Conservation (phyloP, 2,113 vertebrate genomes). For the Aleadryas rufinucha region DNA sequence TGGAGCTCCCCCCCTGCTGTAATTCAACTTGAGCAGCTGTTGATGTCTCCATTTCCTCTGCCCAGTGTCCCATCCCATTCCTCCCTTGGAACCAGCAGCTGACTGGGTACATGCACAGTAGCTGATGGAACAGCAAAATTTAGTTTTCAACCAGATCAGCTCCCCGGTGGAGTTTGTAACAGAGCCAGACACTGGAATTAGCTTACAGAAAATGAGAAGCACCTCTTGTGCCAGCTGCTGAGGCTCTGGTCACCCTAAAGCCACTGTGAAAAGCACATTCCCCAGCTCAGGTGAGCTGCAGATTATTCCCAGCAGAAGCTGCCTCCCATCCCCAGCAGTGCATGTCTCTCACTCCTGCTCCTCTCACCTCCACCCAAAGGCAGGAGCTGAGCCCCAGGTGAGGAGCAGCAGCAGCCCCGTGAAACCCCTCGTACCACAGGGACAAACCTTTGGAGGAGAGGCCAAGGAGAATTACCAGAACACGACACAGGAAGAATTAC, state of each 20-base stretch:
- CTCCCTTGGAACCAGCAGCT: background rate
- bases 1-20: background rate
- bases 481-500: background rate
- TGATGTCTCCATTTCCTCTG: background rate
- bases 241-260: too few species aligned
- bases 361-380: background rate
- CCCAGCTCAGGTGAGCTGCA: background rate
- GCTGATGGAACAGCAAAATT: background rate
- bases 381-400: background rate
- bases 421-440: fast-evolving
- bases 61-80: background rate
- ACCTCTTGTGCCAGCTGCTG: background rate
- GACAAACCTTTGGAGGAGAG: background rate
- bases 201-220: fast-evolving
- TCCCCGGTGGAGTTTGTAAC: background rate
- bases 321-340: background rate
- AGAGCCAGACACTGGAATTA: background rate
- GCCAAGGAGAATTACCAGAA: background rate
- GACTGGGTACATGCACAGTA: background rate
- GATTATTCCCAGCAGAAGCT: background rate
- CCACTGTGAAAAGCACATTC: fast-evolving
- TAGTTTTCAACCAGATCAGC: background rate
- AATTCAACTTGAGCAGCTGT: background rate
- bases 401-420: background rate
- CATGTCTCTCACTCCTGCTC: background rate